A percentile compares a stretch with the other conserved stretches of the same genome.
Conservation (phyloP, 2,797 vertebrate genomes). For the Adelosebastes latens region DNA sequence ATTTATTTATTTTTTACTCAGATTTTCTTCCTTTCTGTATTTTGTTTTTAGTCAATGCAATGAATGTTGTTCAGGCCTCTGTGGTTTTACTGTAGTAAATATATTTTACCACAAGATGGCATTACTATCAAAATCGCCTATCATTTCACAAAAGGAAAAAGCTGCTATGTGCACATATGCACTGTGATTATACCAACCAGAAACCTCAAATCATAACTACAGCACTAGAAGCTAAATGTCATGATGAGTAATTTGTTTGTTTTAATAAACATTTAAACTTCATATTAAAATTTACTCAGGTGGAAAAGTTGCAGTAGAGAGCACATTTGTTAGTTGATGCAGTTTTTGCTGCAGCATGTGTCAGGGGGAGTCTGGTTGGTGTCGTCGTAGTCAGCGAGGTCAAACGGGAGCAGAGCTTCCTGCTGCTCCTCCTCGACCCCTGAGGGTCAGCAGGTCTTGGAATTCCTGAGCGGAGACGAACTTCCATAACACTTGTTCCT, state of each 20-base stretch:
- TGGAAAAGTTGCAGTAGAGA: not conserved
- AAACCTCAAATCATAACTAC: not conserved
- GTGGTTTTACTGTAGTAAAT: constrained; percentile 17
- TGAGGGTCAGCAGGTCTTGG: constrained; percentile 30
- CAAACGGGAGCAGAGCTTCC: constrained; percentile 25
- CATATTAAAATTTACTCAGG: not conserved
- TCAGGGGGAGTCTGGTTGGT: not conserved
- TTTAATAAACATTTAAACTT: not conserved
- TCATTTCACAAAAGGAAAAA: not conserved
- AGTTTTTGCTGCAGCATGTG: constrained; percentile 6
- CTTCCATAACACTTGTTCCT: constrained; percentile 56
- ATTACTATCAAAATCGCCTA: not conserved
- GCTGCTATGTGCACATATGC: not conserved
- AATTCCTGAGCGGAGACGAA: constrained; percentile 65
- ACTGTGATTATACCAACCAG: not conserved
- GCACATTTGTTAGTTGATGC: not conserved
- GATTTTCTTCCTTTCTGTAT: not conserved
- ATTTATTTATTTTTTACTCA: not conserved
- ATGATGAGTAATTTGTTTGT: not conserved
- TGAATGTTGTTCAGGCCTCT: not conserved
- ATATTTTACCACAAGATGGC: constrained; percentile 35
- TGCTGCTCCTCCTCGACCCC: constrained; percentile 23
- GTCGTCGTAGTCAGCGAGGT: constrained; percentile 22
- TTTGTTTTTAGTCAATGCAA: not conserved
- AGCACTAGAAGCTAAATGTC: not conserved